Conservation (phyloP, 2,888 invertebrate genomes). For the Folsomia manolachei region DNA sequence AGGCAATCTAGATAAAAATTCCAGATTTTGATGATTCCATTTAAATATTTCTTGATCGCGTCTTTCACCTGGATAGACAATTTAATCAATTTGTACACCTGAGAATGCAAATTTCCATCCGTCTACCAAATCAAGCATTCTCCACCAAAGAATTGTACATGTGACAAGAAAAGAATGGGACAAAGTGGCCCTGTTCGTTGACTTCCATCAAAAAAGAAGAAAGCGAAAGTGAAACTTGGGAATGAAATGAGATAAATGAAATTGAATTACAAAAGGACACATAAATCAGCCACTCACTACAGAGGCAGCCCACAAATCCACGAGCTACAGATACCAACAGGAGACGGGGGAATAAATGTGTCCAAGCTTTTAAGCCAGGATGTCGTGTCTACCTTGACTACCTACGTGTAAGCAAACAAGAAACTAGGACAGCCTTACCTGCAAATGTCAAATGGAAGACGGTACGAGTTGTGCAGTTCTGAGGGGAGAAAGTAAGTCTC, state of each 20-base stretch:
- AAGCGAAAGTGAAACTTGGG: background rate
- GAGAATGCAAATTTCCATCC: background rate
- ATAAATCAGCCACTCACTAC: slow-evolving; percentile 15
- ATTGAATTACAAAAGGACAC: slow-evolving; percentile 18
- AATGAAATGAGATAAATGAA: slow-evolving; percentile 9
- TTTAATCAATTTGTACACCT: background rate
- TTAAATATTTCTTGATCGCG: background rate
- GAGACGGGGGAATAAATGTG: too few relatives aligned
- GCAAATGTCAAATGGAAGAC: too few relatives aligned
- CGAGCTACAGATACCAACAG: too few relatives aligned
- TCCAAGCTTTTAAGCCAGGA: background rate
- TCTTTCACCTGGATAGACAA: background rate
- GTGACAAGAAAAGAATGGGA: background rate
- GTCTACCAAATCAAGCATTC: background rate
- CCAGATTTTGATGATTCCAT: background rate
- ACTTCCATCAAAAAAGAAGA: too few relatives aligned
- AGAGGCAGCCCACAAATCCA: background rate
- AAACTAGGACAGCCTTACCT: background rate
- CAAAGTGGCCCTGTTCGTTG: background rate
- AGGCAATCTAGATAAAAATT: too few relatives aligned
- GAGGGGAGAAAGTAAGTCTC: background rate
- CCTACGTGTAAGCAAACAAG: background rate
- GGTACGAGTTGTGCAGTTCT: too few relatives aligned
- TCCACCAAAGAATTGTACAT: background rate
- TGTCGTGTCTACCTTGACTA: background rate